These are phyloP conservation scores for Petrocephalus zakoni DNA, from an alignment of 2,113 vertebrate genomes.

Conservation along the genomic window DNA sequence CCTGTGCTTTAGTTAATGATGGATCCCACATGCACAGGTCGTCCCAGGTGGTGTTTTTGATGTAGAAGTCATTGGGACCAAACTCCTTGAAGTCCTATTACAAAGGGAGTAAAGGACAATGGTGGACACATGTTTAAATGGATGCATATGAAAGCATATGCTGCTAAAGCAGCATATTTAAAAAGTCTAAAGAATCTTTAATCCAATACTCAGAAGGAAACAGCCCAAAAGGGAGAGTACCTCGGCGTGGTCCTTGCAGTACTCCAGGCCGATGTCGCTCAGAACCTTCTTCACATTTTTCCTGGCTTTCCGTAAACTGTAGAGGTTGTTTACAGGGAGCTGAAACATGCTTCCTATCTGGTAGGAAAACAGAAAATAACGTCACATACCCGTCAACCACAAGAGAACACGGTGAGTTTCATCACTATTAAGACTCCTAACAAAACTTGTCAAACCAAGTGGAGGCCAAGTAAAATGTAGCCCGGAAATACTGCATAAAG, in stretches of 20 bases:
- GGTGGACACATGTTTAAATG: neutral
- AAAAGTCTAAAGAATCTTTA: neutral
- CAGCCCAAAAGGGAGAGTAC: conserved; percentile 44
- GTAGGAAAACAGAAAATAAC: conserved; percentile 40
- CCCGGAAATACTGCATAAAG: neutral
- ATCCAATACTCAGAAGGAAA: neutral
- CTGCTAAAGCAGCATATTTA: neutral
- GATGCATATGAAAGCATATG: neutral
- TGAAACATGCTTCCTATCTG: conserved; percentile 92
- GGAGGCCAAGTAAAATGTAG: neutral
- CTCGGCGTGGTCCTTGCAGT: conserved; percentile 92
- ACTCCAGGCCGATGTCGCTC: conserved; percentile 95
- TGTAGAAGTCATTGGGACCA: conserved; percentile 87
- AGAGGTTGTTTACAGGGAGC: conserved; percentile 95
- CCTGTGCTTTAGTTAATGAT: conserved; percentile 90
- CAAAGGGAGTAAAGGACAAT: neutral
- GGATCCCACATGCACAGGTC: conserved; percentile 95
- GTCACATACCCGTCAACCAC: neutral
- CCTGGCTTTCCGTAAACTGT: conserved; percentile 94
- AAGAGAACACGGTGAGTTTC: neutral
- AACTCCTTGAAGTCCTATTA: conserved; percentile 90
- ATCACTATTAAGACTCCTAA: neutral
- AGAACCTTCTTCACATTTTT: conserved; percentile 94
- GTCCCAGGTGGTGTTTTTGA: conserved; percentile 81
- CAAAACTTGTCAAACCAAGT: neutral